phyloP scores from a whole-genome alignment of 1,140 invertebrate species.

The Drosophila yakuba region DNA sequence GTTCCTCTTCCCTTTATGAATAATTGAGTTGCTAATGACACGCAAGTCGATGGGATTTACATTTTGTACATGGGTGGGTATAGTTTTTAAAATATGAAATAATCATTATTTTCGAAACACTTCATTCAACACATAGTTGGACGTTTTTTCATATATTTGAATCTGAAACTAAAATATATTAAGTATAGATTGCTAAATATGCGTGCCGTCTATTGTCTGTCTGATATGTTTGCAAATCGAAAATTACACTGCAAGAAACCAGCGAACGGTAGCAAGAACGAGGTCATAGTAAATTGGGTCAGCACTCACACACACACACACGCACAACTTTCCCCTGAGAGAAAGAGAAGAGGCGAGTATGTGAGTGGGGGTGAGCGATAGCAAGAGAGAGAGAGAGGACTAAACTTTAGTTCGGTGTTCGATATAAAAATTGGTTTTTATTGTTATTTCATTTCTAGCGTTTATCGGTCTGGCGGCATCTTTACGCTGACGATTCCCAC shows the following conservation, averaged over 20 bases:
- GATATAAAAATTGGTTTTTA: conserved; percentile 76
- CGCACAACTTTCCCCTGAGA: conserved; percentile 39
- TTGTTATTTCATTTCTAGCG: conserved; percentile 81
- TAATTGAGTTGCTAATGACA: conserved; percentile 36
- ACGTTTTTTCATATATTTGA: neutral
- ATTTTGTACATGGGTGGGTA: neutral
- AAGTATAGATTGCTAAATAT: conserved; percentile 12
- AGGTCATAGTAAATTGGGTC: conserved; percentile 62
- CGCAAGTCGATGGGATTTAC: conserved; percentile 2
- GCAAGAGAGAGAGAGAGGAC: neutral
- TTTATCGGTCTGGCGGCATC: conserved; percentile 76
- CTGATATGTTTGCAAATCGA: conserved; percentile 26
- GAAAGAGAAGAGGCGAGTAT: neutral
- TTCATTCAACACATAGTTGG: too few relatives aligned
- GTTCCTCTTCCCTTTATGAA: conserved; percentile 38
- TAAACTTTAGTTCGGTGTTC: conserved; percentile 48
- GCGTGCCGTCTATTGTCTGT: neutral
- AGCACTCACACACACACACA: conserved; percentile 21
- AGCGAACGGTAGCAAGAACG: conserved; percentile 43
- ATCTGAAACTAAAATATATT: neutral
- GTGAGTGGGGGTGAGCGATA: neutral
- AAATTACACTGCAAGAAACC: conserved; percentile 52
- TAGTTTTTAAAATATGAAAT: neutral
- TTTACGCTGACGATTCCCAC: conserved; percentile 68
- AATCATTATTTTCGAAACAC: neutral